Evolutionary conservation across 2,113 vertebrate species (phyloP).

Genomic region (Desmodus rotundus): DNA sequence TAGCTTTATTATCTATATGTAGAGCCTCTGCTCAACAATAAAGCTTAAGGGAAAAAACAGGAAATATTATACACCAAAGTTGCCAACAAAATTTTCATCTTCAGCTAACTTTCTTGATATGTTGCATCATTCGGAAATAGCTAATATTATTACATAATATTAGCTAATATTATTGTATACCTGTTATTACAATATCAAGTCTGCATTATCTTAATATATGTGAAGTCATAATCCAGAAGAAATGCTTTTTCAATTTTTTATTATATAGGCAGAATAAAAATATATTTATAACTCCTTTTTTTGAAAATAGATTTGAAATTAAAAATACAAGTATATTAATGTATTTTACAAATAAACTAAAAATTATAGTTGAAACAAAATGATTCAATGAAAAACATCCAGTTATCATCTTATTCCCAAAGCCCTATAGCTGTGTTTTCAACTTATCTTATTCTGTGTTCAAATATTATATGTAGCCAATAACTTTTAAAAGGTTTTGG

Average conservation of each 20-base stretch:
- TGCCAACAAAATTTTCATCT: slow-evolving; percentile 2
- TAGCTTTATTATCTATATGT: neutral
- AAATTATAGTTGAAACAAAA: neutral
- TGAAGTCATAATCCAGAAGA: neutral
- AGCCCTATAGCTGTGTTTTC: neutral
- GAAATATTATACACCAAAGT: neutral
- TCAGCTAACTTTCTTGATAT: neutral
- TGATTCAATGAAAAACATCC: neutral
- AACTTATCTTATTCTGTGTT: neutral
- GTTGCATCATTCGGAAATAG: neutral
- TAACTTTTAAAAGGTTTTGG: neutral
- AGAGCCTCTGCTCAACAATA: neutral
- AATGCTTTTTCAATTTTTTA: neutral
- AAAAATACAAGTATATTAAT: slow-evolving; percentile 5
- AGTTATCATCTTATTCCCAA: neutral
- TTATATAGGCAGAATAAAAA: neutral
- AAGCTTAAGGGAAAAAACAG: neutral
- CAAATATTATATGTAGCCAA: neutral
- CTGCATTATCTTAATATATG: neutral
- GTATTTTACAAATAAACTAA: neutral
- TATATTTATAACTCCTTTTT: neutral
- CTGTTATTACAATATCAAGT: neutral
- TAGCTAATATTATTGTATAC: no score
- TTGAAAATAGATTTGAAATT: slow-evolving; percentile 14
- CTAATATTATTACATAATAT: no score